These are phyloP conservation scores for Eugnorisma glareosa DNA, from an alignment of 2,888 invertebrate species.

Conservation along the genomic window DNA sequence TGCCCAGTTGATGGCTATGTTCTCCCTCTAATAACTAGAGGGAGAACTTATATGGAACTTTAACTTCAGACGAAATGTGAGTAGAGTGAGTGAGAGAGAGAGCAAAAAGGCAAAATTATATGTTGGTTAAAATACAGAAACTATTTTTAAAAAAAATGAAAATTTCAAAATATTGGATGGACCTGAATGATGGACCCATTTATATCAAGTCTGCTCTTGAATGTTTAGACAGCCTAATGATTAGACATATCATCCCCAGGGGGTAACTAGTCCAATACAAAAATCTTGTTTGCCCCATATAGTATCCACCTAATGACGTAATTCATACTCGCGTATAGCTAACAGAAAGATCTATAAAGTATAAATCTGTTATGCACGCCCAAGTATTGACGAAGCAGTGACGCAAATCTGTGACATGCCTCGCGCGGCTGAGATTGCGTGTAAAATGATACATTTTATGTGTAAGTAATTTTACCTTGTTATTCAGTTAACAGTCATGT, in stretches of 20 bases:
- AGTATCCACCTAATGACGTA: conserved; percentile 13
- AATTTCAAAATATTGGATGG: neutral
- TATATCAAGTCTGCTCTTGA: neutral
- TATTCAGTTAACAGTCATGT: neutral
- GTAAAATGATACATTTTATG: conserved; percentile 11
- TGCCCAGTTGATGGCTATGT: neutral
- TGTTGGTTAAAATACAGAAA: neutral
- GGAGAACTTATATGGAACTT: neutral
- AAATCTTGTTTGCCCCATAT: conserved; percentile 3
- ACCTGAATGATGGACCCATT: too few relatives aligned
- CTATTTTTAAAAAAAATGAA: neutral
- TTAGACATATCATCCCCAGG: neutral
- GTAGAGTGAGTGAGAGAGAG: neutral
- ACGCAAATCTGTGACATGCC: conserved; percentile 28
- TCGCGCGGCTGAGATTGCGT: conserved; percentile 21
- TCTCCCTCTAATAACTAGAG: neutral
- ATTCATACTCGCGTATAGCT: conserved; percentile 11
- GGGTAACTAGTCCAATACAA: neutral
- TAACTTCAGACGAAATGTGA: neutral
- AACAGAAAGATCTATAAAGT: conserved; percentile 32
- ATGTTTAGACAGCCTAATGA: neutral
- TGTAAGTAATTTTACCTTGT: neutral
- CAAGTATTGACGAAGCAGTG: conserved; percentile 35
- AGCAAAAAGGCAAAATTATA: neutral
- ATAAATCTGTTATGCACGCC: conserved; percentile 38